Conservation (phyloP, 2,888 invertebrate species). For the Agrypnus murinus region DNA sequence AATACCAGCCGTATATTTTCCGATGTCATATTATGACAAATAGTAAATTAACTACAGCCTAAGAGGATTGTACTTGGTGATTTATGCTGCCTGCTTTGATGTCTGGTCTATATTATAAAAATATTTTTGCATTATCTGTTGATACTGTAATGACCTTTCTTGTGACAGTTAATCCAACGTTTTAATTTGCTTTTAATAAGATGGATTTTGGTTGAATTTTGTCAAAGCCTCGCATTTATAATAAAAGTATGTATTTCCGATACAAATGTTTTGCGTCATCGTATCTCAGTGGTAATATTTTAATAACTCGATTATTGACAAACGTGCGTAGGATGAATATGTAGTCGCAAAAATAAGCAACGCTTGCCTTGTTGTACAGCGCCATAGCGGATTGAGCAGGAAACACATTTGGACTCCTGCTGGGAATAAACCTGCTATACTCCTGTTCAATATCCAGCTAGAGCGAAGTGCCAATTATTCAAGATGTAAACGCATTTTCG, state of each 20-base stretch:
- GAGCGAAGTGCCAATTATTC: slow-evolving; percentile 46
- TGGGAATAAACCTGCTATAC: slow-evolving; percentile 49
- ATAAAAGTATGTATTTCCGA: slow-evolving; percentile 41
- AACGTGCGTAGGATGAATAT: slow-evolving; percentile 55
- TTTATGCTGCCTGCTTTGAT: slow-evolving; percentile 41
- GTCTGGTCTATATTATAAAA: slow-evolving; percentile 45
- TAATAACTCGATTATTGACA: slow-evolving; percentile 58
- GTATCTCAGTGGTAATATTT: slow-evolving; percentile 56
- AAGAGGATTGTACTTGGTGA: slow-evolving; percentile 49
- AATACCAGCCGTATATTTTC: slow-evolving; percentile 49
- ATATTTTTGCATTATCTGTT: slow-evolving; percentile 36
- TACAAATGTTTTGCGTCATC: slow-evolving; percentile 53
- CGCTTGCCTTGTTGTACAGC: slow-evolving; percentile 48
- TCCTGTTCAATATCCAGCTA: slow-evolving; percentile 46
- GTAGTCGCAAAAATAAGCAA: slow-evolving; percentile 52
- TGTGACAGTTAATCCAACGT: not conserved
- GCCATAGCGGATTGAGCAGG: slow-evolving; percentile 47
- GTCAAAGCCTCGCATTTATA: no score
- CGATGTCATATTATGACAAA: slow-evolving; percentile 52
- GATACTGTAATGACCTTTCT: not conserved
- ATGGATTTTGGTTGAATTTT: not conserved
- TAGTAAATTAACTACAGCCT: slow-evolving; percentile 52
- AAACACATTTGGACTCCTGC: slow-evolving; percentile 52
- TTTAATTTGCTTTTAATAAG: no score
- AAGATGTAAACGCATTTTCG: slow-evolving; percentile 14